Conservation (phyloP, 2,113 vertebrate genomes). For the Hirundichthys speculiger region DNA sequence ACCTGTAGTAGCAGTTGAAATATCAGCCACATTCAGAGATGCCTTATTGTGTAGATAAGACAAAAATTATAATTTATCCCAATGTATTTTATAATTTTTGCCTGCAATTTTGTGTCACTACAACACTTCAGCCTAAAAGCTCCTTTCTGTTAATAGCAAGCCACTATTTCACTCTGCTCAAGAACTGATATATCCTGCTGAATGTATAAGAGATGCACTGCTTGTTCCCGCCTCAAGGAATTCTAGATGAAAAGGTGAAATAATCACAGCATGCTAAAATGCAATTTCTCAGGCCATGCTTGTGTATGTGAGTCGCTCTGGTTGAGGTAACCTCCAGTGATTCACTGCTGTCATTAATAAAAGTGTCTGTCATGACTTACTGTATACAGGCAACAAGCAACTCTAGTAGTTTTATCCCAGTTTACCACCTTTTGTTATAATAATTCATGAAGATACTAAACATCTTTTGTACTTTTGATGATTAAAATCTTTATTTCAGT, state of each 20-base stretch:
- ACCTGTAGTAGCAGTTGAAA: background rate
- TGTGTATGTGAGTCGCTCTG: background rate
- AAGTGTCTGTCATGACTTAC: too few relatives aligned
- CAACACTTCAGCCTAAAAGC: background rate
- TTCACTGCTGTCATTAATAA: background rate
- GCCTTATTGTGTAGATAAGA: background rate
- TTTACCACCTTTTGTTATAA: too few relatives aligned
- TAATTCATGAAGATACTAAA: too few relatives aligned
- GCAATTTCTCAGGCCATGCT: constrained; percentile 10
- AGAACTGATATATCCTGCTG: background rate
- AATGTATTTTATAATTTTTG: background rate
- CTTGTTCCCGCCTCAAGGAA: background rate
- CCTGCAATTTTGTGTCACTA: background rate
- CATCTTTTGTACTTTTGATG: too few relatives aligned
- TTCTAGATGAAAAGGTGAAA: background rate
- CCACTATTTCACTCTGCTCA: background rate
- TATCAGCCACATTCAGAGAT: background rate
- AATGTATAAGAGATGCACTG: background rate
- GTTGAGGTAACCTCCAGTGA: constrained; percentile 13
- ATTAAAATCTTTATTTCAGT: background rate
- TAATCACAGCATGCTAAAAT: constrained; percentile 14
- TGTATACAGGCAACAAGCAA: too few relatives aligned
- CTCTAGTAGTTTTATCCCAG: too few relatives aligned
- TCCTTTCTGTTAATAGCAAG: background rate
- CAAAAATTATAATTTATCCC: background rate